Conservation (phyloP, 2,113 vertebrate species). For the Catharus fuscescens region DNA sequence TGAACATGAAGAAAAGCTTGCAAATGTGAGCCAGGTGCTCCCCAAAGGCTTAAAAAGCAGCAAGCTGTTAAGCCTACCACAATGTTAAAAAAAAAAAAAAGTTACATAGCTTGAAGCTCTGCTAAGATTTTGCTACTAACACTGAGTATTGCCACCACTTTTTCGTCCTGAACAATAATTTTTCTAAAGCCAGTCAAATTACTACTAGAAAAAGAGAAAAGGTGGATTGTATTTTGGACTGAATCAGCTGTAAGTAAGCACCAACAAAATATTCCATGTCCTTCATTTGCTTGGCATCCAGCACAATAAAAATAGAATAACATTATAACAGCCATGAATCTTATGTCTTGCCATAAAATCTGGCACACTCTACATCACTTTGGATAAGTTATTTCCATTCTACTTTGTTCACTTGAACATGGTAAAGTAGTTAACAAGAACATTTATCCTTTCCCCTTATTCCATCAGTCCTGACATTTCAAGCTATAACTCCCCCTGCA, state of each 20-base stretch:
- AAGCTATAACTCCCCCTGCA: slow-evolving; percentile 6
- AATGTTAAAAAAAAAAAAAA: neutral
- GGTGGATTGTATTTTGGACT: neutral
- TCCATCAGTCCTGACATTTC: slow-evolving; percentile 46
- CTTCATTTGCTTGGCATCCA: slow-evolving; percentile 5
- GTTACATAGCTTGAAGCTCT: neutral
- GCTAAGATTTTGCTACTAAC: neutral
- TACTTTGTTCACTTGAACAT: slow-evolving; percentile 41
- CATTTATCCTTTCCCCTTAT: slow-evolving; percentile 44
- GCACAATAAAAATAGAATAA: slow-evolving; percentile 30
- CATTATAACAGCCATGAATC: neutral
- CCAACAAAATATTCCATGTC: neutral
- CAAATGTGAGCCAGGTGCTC: neutral
- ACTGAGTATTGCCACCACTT: neutral
- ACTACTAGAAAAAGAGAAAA: neutral
- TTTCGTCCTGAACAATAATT: neutral
- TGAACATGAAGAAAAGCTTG: neutral
- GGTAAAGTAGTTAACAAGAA: slow-evolving; percentile 58
- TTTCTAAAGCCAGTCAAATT: neutral
- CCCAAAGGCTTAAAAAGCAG: neutral
- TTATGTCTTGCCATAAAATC: slow-evolving; percentile 22
- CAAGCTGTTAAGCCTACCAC: neutral
- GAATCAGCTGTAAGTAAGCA: neutral
- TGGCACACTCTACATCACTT: slow-evolving; percentile 16
- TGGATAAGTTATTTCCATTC: slow-evolving; percentile 47